phyloP scores from a whole-genome alignment of 2,113 vertebrate genomes.

The Tachuris rubrigastra region DNA sequence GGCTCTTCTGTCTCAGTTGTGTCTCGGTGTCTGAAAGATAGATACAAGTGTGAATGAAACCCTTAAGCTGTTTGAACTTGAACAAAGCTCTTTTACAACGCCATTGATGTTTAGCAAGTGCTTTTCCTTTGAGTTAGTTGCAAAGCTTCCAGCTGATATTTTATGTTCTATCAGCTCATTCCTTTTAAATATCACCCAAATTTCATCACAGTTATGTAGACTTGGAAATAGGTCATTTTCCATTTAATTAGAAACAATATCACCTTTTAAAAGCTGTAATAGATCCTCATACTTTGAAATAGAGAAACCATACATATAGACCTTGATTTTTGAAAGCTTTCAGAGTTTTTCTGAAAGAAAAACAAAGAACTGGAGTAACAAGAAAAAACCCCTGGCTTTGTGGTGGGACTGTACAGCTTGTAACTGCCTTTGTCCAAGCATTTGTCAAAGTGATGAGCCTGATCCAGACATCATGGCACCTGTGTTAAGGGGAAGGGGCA shows the following conservation, averaged over 20 bases:
- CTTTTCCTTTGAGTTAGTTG: not conserved
- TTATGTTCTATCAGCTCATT: not conserved
- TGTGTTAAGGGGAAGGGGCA: not conserved
- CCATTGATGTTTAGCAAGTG: not conserved
- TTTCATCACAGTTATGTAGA: not conserved
- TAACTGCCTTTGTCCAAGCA: not conserved
- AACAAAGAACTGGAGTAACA: not conserved
- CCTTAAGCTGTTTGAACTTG: not conserved
- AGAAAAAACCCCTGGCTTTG: not conserved
- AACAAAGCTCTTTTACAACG: not conserved
- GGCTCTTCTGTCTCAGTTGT: constrained; percentile 87
- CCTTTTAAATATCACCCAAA: not conserved
- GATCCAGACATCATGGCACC: not conserved
- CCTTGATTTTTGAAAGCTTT: too few species aligned
- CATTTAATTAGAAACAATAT: not conserved
- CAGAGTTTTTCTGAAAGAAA: not conserved
- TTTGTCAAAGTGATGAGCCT: too few species aligned
- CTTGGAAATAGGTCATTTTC: not conserved
- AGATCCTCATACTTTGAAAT: not conserved
- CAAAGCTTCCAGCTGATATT: not conserved
- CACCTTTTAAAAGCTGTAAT: not conserved
- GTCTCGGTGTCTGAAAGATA: constrained; percentile 81
- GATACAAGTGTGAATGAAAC: not conserved
- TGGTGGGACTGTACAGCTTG: too few species aligned
- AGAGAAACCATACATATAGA: too few species aligned